These are phyloP conservation scores for Platyscelio sp. DNA, from an alignment of 2,888 invertebrate species.

Conservation along the genomic window DNA sequence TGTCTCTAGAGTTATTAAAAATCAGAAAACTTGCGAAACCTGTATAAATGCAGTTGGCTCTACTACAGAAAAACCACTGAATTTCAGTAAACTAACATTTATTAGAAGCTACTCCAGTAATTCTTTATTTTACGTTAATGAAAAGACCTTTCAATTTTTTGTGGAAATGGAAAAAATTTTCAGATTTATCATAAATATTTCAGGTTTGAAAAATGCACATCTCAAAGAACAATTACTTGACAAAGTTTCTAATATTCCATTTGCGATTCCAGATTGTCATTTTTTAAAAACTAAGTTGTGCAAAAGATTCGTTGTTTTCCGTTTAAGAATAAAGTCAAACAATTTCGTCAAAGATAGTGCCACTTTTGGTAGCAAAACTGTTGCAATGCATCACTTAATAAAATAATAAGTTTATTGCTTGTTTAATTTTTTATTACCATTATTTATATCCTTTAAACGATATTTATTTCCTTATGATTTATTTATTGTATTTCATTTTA, in stretches of 20 bases:
- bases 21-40: neutral
- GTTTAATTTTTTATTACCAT: neutral
- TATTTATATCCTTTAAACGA: neutral
- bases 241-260: neutral
- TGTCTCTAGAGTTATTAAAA: neutral
- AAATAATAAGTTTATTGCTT: neutral
- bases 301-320: slow-evolving; percentile 6
- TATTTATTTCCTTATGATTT: neutral
- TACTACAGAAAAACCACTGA: neutral
- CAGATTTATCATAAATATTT: neutral
- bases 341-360: neutral
- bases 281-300: neutral
- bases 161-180: slow-evolving; percentile 4
- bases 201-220: neutral
- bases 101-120: neutral
- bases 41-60: neutral
- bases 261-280: neutral
- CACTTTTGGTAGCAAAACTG: slow-evolving; percentile 8
- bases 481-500: neutral
- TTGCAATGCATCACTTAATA: neutral
- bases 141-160: slow-evolving; percentile 14
- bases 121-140: neutral
- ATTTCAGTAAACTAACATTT: neutral
- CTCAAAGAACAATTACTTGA: neutral
- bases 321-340: slow-evolving; percentile 5